These are phyloP conservation scores for Tiliacea aurago DNA, from an alignment of 2,888 invertebrate genomes.

Conservation along the genomic window DNA sequence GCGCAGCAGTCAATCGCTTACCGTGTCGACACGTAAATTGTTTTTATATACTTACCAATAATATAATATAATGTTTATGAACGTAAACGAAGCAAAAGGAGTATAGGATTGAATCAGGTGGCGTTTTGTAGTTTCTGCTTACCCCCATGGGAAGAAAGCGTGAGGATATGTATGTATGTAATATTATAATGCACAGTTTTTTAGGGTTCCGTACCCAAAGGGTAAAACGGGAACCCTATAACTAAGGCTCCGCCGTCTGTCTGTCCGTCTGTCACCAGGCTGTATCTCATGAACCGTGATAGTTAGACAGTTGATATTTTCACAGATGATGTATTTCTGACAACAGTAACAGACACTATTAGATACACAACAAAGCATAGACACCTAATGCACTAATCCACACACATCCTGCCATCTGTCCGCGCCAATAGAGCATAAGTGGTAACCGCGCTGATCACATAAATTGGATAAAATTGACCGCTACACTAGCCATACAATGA, in stretches of 20 bases:
- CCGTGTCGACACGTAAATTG: no score
- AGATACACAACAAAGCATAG: conserved; percentile 42
- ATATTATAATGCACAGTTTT: not conserved
- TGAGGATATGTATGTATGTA: not conserved
- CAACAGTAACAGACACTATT: conserved; percentile 21
- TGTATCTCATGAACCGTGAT: no score
- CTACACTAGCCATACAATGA: conserved; percentile 63
- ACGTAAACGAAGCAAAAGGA: not conserved
- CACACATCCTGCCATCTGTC: conserved; percentile 79
- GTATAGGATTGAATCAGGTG: not conserved
- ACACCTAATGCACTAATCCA: conserved; percentile 74
- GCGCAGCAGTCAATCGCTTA: no score
- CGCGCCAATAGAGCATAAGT: conserved; percentile 80
- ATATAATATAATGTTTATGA: not conserved
- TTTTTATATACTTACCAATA: no score
- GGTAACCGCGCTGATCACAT: conserved; percentile 72
- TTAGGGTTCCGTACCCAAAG: no score
- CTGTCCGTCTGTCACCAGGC: no score
- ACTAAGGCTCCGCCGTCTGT: no score
- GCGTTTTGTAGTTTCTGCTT: not conserved
- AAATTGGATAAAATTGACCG: conserved; percentile 88
- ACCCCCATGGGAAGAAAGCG: not conserved
- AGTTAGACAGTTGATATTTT: no score
- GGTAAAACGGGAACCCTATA: no score
- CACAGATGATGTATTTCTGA: no score